A percentile compares a stretch with the other conserved stretches of the same genome.
Conservation (phyloP, 2,888 invertebrate genomes). For the Leptopilina syphax region DNA sequence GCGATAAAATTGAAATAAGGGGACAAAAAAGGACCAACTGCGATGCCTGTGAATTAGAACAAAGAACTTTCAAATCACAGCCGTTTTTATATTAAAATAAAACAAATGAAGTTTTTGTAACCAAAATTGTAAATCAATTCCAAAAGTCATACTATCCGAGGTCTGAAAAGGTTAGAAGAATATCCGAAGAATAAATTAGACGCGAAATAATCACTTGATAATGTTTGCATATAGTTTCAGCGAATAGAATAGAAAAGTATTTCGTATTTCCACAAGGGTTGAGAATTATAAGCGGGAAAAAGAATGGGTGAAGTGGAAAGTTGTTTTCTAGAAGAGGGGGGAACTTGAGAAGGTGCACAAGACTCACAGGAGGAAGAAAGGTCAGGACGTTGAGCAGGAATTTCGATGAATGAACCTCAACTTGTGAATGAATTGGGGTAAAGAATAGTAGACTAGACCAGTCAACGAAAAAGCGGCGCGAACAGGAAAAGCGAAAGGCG, state of each 20-base stretch:
- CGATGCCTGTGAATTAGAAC: no score
- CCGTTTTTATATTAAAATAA: no score
- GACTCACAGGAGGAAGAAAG: constrained; percentile 28
- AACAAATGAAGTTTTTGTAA: no score
- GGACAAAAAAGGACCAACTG: no score
- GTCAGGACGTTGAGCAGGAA: constrained; percentile 29
- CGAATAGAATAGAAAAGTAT: not conserved
- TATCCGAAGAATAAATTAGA: no score
- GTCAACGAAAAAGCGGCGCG: constrained; percentile 25
- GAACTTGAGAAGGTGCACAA: constrained; percentile 21
- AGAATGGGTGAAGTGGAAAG: constrained; percentile 17
- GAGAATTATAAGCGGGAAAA: not conserved
- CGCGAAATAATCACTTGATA: no score
- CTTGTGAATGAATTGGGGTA: constrained; percentile 29
- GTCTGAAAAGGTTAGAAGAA: no score
- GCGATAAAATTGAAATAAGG: no score
- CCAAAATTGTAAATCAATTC: no score
- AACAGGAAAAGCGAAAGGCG: constrained; percentile 33
- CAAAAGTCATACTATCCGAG: no score
- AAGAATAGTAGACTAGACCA: constrained; percentile 32
- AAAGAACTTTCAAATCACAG: no score
- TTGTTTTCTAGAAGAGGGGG: not conserved
- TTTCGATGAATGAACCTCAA: constrained; percentile 38
- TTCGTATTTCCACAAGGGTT: not conserved
- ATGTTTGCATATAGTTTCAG: no score